Evolutionary conservation across 2,113 vertebrate species (phyloP), one percentile per base, ranked within the genome.

Genomic region (Eretmochelys imbricata): DNA sequence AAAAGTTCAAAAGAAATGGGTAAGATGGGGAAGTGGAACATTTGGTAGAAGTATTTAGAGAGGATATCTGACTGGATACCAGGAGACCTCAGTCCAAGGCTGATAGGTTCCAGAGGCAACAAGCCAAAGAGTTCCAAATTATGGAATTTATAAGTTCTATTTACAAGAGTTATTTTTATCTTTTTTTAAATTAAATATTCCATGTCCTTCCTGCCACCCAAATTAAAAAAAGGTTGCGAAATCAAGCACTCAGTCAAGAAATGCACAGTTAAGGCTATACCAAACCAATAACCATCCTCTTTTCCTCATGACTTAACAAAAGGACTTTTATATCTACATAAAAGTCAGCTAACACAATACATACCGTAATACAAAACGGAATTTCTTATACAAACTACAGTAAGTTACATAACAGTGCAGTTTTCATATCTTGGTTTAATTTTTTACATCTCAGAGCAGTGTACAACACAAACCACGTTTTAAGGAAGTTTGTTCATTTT

Each of bases 11-110:
- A 91, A 50, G 31, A 90, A 75, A 90, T 2, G n/a, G 7, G 35
- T 49, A 89, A 89, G 94, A 94, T 91, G 31, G 90, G 87, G 87
- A 97, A 95, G 84, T 4, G 1, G 19, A 88, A 54, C 72, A 88
- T 89, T 48, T 93, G 55, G 86, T 62, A 55, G 46, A 35, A 84
- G 55, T 4, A 76, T 7, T n/a, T 69, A 38, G 19, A 29, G 24
- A 9, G n/a, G 20, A 20, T 72, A 72, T 46, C 54, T 80, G 57
- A 62, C 54, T 78, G 8, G 86, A 84, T 75, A 53, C 16, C 53
- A 50, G 88, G 35, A 88, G 35, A 75, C 86, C 89, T 85, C 79
- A 72, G 62, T 80, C 51, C 79, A 78, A 87, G 88, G 55, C 80
- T 51, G 78, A 92, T 92, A 38, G 7, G 82, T 85, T 94, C 12